Evolutionary conservation across 2,797 vertebrate species (phyloP).

Genomic region (Pipistrellus nathusii): DNA sequence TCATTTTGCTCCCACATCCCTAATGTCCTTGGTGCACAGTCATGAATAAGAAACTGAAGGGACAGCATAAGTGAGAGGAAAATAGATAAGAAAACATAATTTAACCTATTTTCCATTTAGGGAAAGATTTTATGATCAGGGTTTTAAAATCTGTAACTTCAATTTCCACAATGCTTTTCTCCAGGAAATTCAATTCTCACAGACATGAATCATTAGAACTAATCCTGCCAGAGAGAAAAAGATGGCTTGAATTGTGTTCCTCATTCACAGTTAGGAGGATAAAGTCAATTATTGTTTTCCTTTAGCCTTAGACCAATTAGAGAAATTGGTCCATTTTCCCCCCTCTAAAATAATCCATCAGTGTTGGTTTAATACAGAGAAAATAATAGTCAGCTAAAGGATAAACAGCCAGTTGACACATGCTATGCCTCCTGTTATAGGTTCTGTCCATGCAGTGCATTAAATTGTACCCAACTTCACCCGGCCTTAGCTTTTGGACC

Average conservation of each 20-base stretch:
- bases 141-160: slow-evolving; percentile 20
- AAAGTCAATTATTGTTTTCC: slow-evolving; percentile 4
- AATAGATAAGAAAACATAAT: not conserved
- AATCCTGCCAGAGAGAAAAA: slow-evolving; percentile 9
- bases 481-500: not conserved
- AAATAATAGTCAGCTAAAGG: slow-evolving; percentile 13
- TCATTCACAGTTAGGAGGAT: not conserved
- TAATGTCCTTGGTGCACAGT: not conserved
- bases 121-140: slow-evolving; percentile 7
- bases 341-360: not conserved
- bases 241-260: not conserved
- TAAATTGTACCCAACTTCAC: not conserved
- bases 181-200: slow-evolving; percentile 28
- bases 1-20: slow-evolving; percentile 28
- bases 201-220: slow-evolving; percentile 40
- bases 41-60: not conserved
- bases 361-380: slow-evolving; percentile 38
- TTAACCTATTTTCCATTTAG: not conserved
- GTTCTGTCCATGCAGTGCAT: not conserved
- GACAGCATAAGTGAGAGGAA: not conserved
- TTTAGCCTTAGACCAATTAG: slow-evolving; percentile 38
- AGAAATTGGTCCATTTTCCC: not conserved
- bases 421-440: not conserved
- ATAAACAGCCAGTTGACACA: not conserved
- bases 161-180: slow-evolving; percentile 12